Conservation (phyloP, 1,140 invertebrate species). For the Hormaphis cornu region DNA sequence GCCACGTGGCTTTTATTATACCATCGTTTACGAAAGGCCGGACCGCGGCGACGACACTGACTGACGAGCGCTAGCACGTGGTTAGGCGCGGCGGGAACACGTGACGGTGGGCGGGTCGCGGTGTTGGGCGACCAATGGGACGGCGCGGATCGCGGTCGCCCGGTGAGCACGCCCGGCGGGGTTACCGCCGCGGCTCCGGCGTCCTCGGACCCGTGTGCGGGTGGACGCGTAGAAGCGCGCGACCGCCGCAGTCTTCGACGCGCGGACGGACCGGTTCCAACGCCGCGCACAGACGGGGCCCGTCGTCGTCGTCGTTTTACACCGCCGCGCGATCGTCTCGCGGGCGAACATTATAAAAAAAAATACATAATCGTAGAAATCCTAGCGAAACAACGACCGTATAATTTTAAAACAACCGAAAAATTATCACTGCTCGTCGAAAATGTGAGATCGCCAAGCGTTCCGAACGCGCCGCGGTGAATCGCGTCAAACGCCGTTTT, state of each 20-base stretch:
- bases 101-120: not conserved
- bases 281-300: not conserved
- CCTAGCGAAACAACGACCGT: too few species aligned
- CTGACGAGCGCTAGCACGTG: not conserved
- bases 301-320: too few species aligned
- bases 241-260: not conserved
- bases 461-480: not conserved
- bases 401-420: too few species aligned
- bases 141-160: not conserved
- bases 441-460: too few species aligned
- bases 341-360: too few species aligned
- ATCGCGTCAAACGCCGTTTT: not conserved
- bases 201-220: not conserved
- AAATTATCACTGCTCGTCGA: too few species aligned
- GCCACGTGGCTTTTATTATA: too few species aligned
- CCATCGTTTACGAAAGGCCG: too few species aligned
- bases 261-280: not conserved
- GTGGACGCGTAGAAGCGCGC: not conserved
- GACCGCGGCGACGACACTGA: not conserved
- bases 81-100: not conserved
- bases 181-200: not conserved
- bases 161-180: not conserved
- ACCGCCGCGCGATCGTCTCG: too few species aligned
- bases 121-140: not conserved
- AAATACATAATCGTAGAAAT: too few species aligned